Conservation (phyloP, 2,888 invertebrate species). For the Uropetala carovei region DNA sequence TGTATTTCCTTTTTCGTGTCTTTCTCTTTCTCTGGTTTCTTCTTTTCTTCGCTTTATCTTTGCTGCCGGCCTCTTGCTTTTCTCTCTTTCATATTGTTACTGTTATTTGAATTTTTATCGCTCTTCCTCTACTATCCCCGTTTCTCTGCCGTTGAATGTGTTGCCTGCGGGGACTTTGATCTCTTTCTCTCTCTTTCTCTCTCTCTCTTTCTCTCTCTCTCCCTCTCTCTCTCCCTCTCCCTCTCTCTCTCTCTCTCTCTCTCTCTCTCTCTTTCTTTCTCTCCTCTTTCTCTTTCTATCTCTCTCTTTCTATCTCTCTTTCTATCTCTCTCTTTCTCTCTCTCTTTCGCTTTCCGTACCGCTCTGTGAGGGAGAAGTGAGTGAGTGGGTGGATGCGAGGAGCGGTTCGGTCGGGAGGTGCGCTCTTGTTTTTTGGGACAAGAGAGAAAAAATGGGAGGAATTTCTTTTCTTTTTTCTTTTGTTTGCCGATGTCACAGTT, state of each 20-base stretch:
- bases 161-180: no score
- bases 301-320: not conserved
- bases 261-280: no score
- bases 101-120: no score
- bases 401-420: not conserved
- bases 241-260: no score
- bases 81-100: not conserved
- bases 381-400: not conserved
- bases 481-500: not conserved
- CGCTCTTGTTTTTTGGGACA: not conserved
- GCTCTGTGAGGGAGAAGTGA: not conserved
- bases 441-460: not conserved
- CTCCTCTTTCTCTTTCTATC: not conserved
- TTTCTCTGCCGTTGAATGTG: no score
- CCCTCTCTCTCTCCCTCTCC: no score
- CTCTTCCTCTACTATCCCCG: no score
- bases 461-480: not conserved
- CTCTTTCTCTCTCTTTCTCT: not conserved
- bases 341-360: not conserved
- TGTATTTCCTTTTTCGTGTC: no score
- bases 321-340: not conserved
- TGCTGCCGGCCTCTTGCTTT: not conserved
- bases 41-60: not conserved
- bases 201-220: not conserved
- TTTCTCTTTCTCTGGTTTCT: not conserved